A percentile compares a stretch with the other conserved stretches of the same genome.
Conservation (phyloP, 2,797 vertebrate genomes). For the Melopsittacus undulatus region DNA sequence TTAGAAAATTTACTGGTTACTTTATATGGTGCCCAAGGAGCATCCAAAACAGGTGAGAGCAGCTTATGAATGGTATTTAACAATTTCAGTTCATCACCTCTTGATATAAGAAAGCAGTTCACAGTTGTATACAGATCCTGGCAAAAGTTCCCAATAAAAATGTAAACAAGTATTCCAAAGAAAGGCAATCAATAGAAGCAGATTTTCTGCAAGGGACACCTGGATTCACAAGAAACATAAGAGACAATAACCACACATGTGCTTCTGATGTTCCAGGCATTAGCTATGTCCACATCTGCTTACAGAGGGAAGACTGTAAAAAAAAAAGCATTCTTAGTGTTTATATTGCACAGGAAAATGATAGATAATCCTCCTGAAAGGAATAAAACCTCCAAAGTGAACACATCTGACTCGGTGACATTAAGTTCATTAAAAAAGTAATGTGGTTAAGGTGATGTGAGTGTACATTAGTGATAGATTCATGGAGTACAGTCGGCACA, state of each 20-base stretch:
- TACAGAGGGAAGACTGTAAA: background rate
- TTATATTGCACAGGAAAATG: background rate
- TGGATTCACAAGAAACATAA: background rate
- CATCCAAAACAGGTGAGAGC: background rate
- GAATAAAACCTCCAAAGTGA: background rate
- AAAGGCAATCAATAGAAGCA: background rate
- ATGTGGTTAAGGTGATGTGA: background rate
- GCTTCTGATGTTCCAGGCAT: background rate
- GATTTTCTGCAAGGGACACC: background rate
- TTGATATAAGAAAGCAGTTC: background rate
- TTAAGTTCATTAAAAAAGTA: background rate
- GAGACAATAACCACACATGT: background rate
- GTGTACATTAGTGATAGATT: background rate
- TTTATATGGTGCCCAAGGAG: background rate
- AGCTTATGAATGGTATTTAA: background rate
- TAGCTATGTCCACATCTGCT: background rate
- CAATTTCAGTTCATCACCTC: background rate
- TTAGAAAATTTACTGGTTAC: background rate
- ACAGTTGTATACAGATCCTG: background rate
- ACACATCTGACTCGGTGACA: background rate
- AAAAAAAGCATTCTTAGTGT: background rate
- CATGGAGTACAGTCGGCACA: background rate
- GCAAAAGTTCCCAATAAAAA: background rate
- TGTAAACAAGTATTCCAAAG: background rate
- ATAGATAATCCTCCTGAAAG: background rate